Conservation (phyloP, 1,140 invertebrate species). For the Tetraneura akinire region DNA sequence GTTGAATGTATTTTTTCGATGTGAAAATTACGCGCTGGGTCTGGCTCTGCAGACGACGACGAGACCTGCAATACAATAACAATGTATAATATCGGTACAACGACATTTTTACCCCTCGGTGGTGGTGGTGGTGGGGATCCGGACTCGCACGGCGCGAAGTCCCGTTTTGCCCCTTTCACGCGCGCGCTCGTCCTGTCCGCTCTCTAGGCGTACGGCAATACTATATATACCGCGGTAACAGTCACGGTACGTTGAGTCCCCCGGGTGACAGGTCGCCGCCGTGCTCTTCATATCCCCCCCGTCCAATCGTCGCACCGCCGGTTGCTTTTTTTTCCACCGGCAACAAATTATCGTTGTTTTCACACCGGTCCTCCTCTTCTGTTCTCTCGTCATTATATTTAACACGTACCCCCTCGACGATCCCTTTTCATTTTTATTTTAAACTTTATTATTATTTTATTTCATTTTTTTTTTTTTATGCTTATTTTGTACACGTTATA, state of each 20-base stretch:
- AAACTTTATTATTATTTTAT: background rate
- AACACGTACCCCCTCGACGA: background rate
- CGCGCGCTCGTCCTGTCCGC: background rate
- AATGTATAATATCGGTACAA: background rate
- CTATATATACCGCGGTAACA: too few species aligned
- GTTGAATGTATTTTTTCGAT: too few species aligned
- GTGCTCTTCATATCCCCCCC: constrained; percentile 3
- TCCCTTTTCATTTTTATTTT: constrained; percentile 7
- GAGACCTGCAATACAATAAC: constrained; percentile 8
- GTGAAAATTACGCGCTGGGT: too few species aligned
- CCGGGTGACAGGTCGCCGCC: constrained; percentile 39
- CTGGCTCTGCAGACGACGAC: background rate
- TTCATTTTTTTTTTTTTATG: background rate
- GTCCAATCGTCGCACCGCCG: constrained; percentile 8
- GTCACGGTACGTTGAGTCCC: constrained; percentile 29
- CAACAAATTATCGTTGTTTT: constrained; percentile 49
- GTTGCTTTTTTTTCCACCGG: constrained; percentile 34
- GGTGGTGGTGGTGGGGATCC: background rate
- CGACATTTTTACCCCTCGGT: background rate
- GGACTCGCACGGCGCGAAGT: background rate
- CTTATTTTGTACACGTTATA: too few species aligned
- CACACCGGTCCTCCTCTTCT: constrained; percentile 25
- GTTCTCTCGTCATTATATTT: background rate
- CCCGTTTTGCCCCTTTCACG: constrained; percentile 36
- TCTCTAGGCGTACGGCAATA: background rate